Evolutionary conservation across 2,113 vertebrate genomes (phyloP), one percentile per base, ranked within the genome.

Genomic region (Ranitomeya variabilis): DNA sequence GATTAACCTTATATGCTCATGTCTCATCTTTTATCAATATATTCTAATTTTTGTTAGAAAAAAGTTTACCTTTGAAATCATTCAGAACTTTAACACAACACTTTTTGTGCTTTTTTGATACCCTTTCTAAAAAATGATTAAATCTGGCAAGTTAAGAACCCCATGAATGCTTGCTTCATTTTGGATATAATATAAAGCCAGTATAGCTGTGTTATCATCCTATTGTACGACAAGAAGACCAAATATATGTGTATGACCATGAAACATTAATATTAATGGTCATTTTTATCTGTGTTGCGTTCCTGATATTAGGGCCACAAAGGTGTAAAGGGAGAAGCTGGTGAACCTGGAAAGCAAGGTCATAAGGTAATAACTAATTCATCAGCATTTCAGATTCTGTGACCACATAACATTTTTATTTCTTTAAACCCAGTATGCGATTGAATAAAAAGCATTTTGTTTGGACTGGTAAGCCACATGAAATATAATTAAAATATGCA

Each of bases 271-370:
- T 57, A 57, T 57, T 45, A 45, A 45, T 45, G 37, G 14, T 15
- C 12, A 16, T 60, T 23, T 80, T 80, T 80, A 54, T 52, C 7
- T 71, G 7, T 54, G 71, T 55, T 55, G 2, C 71, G 15, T 84
- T 52, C 12, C 3, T 67, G 7, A 67, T 86, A 91, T 92, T 93
- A 99, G 98, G 98, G 98, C 23, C 98, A 99, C 90, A 99, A 99
- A 94, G 98, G 98, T 62, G 95, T 94, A 66, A 98, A 98, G 93
- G 98, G 97, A 88, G 98, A 99, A 89, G 91, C 92, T 84, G 98
- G 98, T 79, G 98, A 99, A 91, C 98, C 98, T 81, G 98, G 98
- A 91, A 99, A 96, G 94, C 98, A 99, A 95, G 98, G 98, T 54
- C 97, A 99, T 92, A 99, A 98, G 97, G 98, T 98, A 97, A 95